A percentile compares a stretch with the other conserved stretches of the same genome.
Evolutionary conservation across 2,113 vertebrate species (phyloP).

Genomic region (Passerina amoena): DNA sequence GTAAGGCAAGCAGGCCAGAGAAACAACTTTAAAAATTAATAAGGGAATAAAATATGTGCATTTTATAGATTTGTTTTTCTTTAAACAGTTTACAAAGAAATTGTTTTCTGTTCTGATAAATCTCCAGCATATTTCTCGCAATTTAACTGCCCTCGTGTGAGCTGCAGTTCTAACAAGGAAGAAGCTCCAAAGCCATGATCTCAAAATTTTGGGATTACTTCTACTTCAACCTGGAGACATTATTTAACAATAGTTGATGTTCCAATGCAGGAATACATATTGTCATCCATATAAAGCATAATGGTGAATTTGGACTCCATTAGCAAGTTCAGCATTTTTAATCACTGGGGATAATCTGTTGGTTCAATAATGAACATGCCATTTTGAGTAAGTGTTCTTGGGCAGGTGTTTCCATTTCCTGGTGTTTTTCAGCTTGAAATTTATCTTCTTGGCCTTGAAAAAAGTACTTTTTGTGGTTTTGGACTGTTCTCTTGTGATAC

Average conservation of each 20-base stretch:
- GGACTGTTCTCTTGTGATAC: neutral
- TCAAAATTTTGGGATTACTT: neutral
- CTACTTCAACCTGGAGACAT: neutral
- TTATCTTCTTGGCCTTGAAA: neutral
- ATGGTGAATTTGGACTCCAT: neutral
- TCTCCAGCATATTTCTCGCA: neutral
- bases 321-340: neutral
- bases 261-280: accelerated
- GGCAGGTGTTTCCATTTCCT: neutral
- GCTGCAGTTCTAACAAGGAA: neutral
- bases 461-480: neutral
- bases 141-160: neutral
- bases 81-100: neutral
- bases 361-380: neutral
- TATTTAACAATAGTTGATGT: neutral
- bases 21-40: conserved; percentile 14
- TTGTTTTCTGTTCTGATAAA: neutral
- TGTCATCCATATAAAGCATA: neutral
- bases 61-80: neutral
- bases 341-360: neutral
- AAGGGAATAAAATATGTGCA: conserved; percentile 25
- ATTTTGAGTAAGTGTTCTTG: neutral
- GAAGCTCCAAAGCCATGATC: neutral
- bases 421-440: neutral
- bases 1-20: neutral